Base-by-base conservation (phyloP, 2,113 vertebrate species). In the Gadus chalcogrammus region DNA sequence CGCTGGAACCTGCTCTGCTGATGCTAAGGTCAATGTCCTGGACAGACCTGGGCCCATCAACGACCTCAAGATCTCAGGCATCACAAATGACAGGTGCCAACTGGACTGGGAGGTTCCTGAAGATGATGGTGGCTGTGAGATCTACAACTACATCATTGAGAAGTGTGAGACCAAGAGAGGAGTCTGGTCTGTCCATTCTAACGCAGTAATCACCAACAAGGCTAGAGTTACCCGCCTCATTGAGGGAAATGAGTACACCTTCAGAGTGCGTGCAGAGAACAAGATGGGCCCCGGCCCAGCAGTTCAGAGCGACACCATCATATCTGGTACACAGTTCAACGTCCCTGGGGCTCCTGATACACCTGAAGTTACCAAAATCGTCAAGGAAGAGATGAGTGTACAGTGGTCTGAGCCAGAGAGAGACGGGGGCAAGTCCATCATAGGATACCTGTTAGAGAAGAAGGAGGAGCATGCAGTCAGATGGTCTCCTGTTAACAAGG, bases 221-320 rank as follows among this genome's bases (percentile, higher is more conserved):
- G 89, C 94, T 56, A 94, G 93, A 53, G 94, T 99, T 71, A 96
- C 95, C 67, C 94, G 95, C 53, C 96, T 99, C 16, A 93, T 95
- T 74, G 97, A 99, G 92, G 96, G 96, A 70, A 99, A 96, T 80
- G 94, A 97, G 85, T 99, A 99, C 72, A 95, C 95, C 78, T 99
- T 99, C 83, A 93, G 97, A 88, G 92, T 99, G 59, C 94, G 97
- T 82, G 97, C 97, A 78, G 97, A 99, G 79, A 99, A 99, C 79
- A 99, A 99, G 84, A 98, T 99, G 94, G 97, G 97, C 38, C 95
- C 96, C 70, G 97, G 97, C 20, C 95, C 96, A 80, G 96, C 96
- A 59, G 94, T 94, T 73, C 91, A 98, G 91, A 98, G 92, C 65
- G 94, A 95, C 42, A 87, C 96, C 71, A 91, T 99, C 80, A 85